Evolutionary conservation across 2,888 invertebrate genomes (phyloP).

Genomic region (Phortica magna): DNA sequence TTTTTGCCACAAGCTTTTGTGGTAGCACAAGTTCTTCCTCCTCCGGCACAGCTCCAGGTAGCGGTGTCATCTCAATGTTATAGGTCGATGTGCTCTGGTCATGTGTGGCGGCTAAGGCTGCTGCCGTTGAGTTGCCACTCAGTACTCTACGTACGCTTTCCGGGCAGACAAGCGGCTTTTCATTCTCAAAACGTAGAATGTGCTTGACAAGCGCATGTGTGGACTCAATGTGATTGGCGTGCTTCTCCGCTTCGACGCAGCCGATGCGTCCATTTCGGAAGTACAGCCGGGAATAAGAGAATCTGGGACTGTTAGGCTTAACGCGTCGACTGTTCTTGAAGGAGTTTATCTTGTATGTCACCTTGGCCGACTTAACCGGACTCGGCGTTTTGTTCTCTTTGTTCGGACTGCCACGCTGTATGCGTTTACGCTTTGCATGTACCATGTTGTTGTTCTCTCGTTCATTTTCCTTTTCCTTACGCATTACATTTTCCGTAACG

Average conservation of each 20-base stretch:
- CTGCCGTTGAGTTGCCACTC: slow-evolving; percentile 38
- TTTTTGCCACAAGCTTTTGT: neutral
- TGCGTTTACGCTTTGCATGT: slow-evolving; percentile 44
- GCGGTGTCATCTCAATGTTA: slow-evolving; percentile 56
- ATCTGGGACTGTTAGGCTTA: slow-evolving; percentile 70
- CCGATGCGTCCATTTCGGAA: slow-evolving; percentile 78
- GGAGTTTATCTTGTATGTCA: slow-evolving; percentile 76
- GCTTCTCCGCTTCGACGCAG: slow-evolving; percentile 76
- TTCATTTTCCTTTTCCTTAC: slow-evolving; percentile 73
- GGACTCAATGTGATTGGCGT: slow-evolving; percentile 75
- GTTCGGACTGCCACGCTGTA: slow-evolving; percentile 55
- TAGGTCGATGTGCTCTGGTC: slow-evolving; percentile 40
- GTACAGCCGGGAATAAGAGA: slow-evolving; percentile 75
- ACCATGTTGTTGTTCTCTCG: slow-evolving; percentile 49
- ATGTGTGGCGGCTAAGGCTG: slow-evolving; percentile 40
- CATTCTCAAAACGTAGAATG: slow-evolving; percentile 75
- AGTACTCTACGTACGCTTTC: slow-evolving; percentile 75
- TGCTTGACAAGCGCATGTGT: slow-evolving; percentile 78
- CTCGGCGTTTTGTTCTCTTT: slow-evolving; percentile 76
- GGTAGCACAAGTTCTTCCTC: neutral
- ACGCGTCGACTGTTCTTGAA: slow-evolving; percentile 67
- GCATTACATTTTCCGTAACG: slow-evolving; percentile 75
- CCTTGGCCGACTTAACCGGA: slow-evolving; percentile 58
- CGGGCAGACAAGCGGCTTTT: slow-evolving; percentile 77
- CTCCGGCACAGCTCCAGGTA: slow-evolving; percentile 58